A percentile compares a stretch with the other conserved stretches of the same genome.
These are phyloP conservation scores for Pseudomugil tenellus DNA, from an alignment of 2,797 vertebrate species.

Conservation along the genomic window DNA sequence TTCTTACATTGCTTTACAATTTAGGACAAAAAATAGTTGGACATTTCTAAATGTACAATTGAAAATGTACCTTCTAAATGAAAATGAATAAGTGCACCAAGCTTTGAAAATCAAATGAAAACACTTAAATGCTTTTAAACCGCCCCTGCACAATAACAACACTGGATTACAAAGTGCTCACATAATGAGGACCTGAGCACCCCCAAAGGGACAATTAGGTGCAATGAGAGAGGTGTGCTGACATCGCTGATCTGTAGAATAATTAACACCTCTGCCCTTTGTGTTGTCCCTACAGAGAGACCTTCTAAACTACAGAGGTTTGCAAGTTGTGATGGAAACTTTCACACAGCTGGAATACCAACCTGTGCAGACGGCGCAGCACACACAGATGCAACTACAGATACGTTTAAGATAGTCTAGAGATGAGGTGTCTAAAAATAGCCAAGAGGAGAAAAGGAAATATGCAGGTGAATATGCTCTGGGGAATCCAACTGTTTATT, in stretches of 20 bases:
- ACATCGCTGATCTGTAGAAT: slow-evolving; percentile 78
- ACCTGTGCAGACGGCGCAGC: slow-evolving; percentile 14
- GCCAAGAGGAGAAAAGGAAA: neutral
- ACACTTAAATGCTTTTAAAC: slow-evolving; percentile 35
- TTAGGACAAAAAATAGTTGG: neutral
- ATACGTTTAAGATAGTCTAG: neutral
- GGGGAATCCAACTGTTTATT: neutral
- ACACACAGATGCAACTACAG: slow-evolving; percentile 5
- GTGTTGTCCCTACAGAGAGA: slow-evolving; percentile 69
- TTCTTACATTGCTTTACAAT: slow-evolving; percentile 8
- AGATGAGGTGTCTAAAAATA: slow-evolving; percentile 7
- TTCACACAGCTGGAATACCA: slow-evolving; percentile 47
- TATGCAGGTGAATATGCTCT: neutral
- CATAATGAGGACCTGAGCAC: slow-evolving; percentile 75
- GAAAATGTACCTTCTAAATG: neutral
- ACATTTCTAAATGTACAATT: slow-evolving; percentile 4
- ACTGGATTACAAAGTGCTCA: slow-evolving; percentile 64
- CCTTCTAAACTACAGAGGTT: slow-evolving; percentile 57
- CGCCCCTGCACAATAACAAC: slow-evolving; percentile 52
- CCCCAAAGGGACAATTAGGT: slow-evolving; percentile 80
- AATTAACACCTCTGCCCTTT: slow-evolving; percentile 84
- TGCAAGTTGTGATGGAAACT: slow-evolving; percentile 63
- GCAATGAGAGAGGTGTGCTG: slow-evolving; percentile 83
- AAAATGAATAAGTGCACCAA: slow-evolving; percentile 1
- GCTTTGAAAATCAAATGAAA: slow-evolving; percentile 12